Base-by-base conservation (phyloP, 2,888 invertebrate species). In the Phragmatobia fuliginosa region DNA sequence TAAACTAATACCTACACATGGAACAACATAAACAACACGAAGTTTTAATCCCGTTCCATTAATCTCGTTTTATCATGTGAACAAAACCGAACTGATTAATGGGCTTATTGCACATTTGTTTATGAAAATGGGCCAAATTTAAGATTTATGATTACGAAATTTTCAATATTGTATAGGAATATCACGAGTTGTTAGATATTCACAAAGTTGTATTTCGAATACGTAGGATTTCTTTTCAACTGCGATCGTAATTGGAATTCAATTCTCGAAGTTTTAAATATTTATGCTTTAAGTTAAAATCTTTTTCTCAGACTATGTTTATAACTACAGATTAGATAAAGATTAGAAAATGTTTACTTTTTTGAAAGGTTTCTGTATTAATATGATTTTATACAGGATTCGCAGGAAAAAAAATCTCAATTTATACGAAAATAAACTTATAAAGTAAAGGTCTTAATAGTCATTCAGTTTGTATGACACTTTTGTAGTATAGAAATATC, bases 71-170 rank as follows among this genome's bases (percentile, higher is more conserved):
- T 69, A 81, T 67, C 66, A 68, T 70, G 70, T 70, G 49, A 71
- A 72, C 68, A 71, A 74, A 79, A 62, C 71, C 70, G 58, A 67
- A 75, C 49, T 72, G 70, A 81, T 71, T 45, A 62, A 81, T 72
- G 72, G 31, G 28, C 58, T 25, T n/a, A 36, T 58, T 63, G 25
- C 63, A 65, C 52, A 66, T 68, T 73, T 80, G 32, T 73, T 58
- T 67, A 61, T 66, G 11, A 67, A 66, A 72, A 63, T 45, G 28
- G 49, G n/a, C 16, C 21, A n/a, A 66, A 66, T 67, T 69, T 66
- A 56, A 28, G n/a, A n/a, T 25, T 14, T 45, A n/a, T 25, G 61
- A 67, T 75, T 63, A 66, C 8, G 18, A 56, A 68, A 67, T 33
- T 60, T 16, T 0, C 21, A 28, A 71, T 33, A 67, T 41, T 68